Conservation (phyloP, 1,140 invertebrate species). For the Drosophila willistoni region DNA sequence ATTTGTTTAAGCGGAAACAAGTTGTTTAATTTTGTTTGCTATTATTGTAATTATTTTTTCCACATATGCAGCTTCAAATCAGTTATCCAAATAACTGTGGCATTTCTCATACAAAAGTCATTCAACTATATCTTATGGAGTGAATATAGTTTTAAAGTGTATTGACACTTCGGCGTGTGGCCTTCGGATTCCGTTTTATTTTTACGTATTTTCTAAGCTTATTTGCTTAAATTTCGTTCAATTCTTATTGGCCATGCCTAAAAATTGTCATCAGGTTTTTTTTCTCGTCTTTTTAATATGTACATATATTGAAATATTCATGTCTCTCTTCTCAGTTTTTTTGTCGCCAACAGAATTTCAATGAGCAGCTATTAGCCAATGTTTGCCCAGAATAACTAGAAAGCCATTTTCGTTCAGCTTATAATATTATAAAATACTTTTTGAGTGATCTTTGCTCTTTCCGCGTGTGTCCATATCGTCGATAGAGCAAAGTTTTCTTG, state of each 20-base stretch:
- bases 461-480: not conserved
- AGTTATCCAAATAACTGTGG: too few relatives aligned
- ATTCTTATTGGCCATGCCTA: conserved; percentile 37
- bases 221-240: conserved; percentile 46
- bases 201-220: conserved; percentile 17
- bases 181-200: not conserved
- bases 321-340: conserved; percentile 17
- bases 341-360: conserved; percentile 24
- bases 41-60: too few relatives aligned
- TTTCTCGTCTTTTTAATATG: conserved; percentile 50
- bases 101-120: too few relatives aligned
- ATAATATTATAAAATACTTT: too few relatives aligned
- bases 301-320: conserved; percentile 45
- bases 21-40: not conserved
- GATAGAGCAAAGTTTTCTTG: not conserved
- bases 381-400: conserved; percentile 20
- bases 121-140: too few relatives aligned
- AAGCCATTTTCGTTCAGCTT: conserved; percentile 25
- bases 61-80: too few relatives aligned
- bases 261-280: conserved; percentile 43
- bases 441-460: conserved; percentile 7
- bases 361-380: conserved; percentile 26
- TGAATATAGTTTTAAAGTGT: not conserved
- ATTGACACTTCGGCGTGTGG: not conserved
- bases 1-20: not conserved